phyloP scores from a whole-genome alignment of 2,888 invertebrate species.

The Helicoverpa assulta region DNA sequence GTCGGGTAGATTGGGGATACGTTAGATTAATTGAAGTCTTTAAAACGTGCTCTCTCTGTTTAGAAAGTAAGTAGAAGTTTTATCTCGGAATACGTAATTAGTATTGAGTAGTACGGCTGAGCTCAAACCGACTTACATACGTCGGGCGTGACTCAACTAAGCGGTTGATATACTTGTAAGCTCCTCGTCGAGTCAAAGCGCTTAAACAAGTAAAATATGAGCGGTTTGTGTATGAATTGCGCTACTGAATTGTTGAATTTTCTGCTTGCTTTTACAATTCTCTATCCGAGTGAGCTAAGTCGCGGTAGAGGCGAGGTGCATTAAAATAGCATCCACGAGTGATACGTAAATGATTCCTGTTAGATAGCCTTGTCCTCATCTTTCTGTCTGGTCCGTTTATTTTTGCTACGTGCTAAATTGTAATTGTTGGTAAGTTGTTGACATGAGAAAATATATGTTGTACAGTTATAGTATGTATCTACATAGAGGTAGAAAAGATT shows the following conservation, averaged over 20 bases:
- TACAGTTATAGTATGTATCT: too few relatives aligned
- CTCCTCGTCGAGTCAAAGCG: constrained; percentile 61
- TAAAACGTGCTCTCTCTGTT: constrained; percentile 46
- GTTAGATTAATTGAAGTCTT: constrained; percentile 56
- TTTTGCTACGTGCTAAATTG: neutral
- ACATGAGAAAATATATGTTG: too few relatives aligned
- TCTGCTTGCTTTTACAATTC: constrained; percentile 31
- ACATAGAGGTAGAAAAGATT: too few relatives aligned
- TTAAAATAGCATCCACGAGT: neutral
- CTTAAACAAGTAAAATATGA: constrained; percentile 64
- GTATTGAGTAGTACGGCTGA: constrained; percentile 40
- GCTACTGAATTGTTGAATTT: constrained; percentile 54
- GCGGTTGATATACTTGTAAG: constrained; percentile 64
- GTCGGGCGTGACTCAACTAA: constrained; percentile 62
- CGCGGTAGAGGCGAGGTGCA: constrained; percentile 3
- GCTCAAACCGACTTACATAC: constrained; percentile 59
- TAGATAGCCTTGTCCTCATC: neutral
- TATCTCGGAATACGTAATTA: constrained; percentile 50
- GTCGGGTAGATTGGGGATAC: constrained; percentile 34
- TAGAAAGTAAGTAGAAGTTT: constrained; percentile 37
- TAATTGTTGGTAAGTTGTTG: too few relatives aligned
- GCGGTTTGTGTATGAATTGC: constrained; percentile 61
- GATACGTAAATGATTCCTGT: neutral
- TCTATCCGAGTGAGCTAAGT: constrained; percentile 19
- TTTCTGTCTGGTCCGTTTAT: neutral